These are phyloP conservation scores for Sebastes steindachneri DNA, from an alignment of 2,797 vertebrate genomes.

Conservation along the genomic window DNA sequence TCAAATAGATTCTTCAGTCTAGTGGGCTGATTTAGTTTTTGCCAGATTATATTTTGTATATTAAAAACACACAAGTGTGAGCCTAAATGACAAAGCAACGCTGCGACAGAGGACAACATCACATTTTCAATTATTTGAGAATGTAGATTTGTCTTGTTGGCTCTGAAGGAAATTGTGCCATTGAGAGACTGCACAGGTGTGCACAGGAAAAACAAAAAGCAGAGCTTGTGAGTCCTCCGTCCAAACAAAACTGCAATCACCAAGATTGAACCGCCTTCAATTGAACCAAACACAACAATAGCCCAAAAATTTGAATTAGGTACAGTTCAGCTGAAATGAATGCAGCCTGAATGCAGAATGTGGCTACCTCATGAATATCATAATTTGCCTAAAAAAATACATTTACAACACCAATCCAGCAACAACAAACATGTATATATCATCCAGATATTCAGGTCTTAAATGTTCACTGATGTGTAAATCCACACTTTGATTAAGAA, in stretches of 20 bases:
- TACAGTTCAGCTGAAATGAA: neutral
- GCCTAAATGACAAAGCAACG: neutral
- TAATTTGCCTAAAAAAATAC: neutral
- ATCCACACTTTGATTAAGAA: neutral
- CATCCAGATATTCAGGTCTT: neutral
- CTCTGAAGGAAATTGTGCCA: neutral
- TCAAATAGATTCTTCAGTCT: slow-evolving; percentile 31
- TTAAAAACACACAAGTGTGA: neutral
- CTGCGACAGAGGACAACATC: neutral
- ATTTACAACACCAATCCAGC: neutral
- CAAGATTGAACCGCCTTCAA: neutral
- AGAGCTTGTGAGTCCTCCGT: neutral
- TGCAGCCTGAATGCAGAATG: neutral
- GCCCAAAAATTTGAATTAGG: neutral
- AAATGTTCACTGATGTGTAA: neutral
- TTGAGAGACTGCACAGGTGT: neutral
- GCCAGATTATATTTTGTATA: slow-evolving; percentile 14
- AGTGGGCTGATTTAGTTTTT: slow-evolving; percentile 12
- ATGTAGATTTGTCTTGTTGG: neutral
- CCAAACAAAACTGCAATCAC: neutral
- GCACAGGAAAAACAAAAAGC: neutral
- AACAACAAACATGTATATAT: neutral
- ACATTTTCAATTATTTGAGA: neutral
- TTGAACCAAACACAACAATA: neutral
- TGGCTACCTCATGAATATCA: neutral